Evolutionary conservation across 2,797 vertebrate species (phyloP).

Genomic region (Ptychobarbus kaznakovi): DNA sequence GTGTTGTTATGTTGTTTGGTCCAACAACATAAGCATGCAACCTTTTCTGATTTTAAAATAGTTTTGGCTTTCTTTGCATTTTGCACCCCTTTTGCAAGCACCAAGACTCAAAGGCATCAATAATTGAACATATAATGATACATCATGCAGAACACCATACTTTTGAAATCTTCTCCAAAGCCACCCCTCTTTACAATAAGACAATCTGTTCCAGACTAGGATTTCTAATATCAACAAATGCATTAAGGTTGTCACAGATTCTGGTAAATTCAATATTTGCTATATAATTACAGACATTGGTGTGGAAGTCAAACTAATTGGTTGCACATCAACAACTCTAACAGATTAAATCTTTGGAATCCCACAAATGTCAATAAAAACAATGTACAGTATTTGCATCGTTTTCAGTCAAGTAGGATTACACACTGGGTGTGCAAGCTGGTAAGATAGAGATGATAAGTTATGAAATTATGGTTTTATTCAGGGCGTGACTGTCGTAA

Average conservation of each 20-base stretch:
- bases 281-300: slow-evolving; percentile 9
- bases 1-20: slow-evolving; percentile 11
- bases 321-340: slow-evolving; percentile 15
- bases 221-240: slow-evolving; percentile 22
- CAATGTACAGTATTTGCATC: slow-evolving; percentile 26
- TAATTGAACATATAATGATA: slow-evolving; percentile 15
- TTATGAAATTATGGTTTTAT: slow-evolving; percentile 9
- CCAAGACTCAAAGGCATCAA: slow-evolving; percentile 28
- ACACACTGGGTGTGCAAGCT: slow-evolving; percentile 1
- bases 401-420: slow-evolving; percentile 35
- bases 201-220: slow-evolving; percentile 21
- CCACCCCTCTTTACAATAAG: slow-evolving; percentile 20
- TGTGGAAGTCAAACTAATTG: slow-evolving; percentile 17
- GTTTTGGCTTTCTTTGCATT: slow-evolving; percentile 23
- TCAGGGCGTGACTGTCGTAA: not conserved
- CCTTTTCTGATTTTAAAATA: not conserved
- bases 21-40: slow-evolving; percentile 34
- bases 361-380: slow-evolving; percentile 26
- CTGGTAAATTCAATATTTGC: slow-evolving; percentile 4
- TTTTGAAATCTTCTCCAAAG: slow-evolving; percentile 12
- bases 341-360: not conserved
- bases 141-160: slow-evolving; percentile 26
- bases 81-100: slow-evolving; percentile 8
- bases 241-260: slow-evolving; percentile 4
- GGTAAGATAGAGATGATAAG: not conserved